phyloP scores from a whole-genome alignment of 2,797 vertebrate genomes.

The Acanthornis magna region DNA sequence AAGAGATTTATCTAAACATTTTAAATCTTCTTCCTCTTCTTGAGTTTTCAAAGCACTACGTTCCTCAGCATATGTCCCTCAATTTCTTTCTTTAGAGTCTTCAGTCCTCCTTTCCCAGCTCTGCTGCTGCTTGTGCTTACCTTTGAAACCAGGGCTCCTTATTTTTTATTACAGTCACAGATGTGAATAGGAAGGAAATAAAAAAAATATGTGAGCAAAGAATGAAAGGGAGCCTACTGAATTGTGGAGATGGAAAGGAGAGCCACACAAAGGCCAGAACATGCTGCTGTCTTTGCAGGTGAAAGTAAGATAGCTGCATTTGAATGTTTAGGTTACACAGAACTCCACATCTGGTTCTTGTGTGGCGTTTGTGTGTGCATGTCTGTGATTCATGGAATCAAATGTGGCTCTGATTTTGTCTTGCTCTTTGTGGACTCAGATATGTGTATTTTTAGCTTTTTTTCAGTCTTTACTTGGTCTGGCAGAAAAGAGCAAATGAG shows the following conservation, averaged over 20 bases:
- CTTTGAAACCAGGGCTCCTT: background rate
- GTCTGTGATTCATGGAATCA: background rate
- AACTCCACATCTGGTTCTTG: background rate
- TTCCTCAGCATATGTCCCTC: background rate
- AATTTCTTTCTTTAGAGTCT: background rate
- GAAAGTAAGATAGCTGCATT: background rate
- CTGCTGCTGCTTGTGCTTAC: background rate
- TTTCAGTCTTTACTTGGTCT: background rate
- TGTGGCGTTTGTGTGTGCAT: background rate
- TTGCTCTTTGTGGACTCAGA: background rate
- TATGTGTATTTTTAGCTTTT: background rate
- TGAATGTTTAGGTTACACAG: background rate
- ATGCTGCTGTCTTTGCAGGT: background rate
- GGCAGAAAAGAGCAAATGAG: background rate
- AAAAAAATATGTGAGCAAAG: background rate
- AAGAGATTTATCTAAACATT: background rate
- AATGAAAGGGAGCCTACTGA: background rate
- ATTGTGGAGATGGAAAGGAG: background rate
- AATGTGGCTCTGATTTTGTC: background rate
- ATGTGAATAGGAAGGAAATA: background rate
- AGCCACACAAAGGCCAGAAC: background rate
- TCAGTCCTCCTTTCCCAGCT: background rate
- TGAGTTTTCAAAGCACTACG: background rate
- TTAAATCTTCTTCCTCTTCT: background rate
- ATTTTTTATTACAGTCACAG: background rate